phyloP scores from a whole-genome alignment of 2,888 invertebrate species.

The Heliconius ismenius region DNA sequence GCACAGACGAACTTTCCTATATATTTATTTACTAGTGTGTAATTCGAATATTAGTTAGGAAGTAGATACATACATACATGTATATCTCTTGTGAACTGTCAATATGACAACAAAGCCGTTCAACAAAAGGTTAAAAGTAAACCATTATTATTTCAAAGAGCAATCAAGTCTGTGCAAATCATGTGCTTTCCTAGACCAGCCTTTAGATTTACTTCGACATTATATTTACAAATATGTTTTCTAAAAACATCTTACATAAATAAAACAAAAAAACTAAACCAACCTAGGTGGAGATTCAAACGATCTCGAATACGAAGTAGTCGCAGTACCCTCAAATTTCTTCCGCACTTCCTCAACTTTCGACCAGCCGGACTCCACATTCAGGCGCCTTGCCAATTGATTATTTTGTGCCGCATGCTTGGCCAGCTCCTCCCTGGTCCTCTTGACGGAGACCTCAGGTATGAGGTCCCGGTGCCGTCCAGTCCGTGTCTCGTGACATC shows the following conservation, averaged over 20 bases:
- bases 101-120: too few relatives aligned
- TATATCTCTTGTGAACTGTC: too few relatives aligned
- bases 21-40: not conserved
- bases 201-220: not conserved
- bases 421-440: slow-evolving; percentile 71
- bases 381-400: slow-evolving; percentile 71
- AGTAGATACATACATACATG: too few relatives aligned
- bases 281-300: slow-evolving; percentile 78
- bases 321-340: slow-evolving; percentile 72
- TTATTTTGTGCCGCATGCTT: slow-evolving; percentile 73
- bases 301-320: slow-evolving; percentile 67
- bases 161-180: too few relatives aligned
- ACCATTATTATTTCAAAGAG: not conserved
- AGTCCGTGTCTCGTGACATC: slow-evolving; percentile 73
- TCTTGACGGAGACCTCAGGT: slow-evolving; percentile 71
- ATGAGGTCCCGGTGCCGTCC: slow-evolving; percentile 62
- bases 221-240: not conserved
- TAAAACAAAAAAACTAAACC: slow-evolving; percentile 32
- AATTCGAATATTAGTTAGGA: too few relatives aligned
- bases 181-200: not conserved
- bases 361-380: slow-evolving; percentile 77
- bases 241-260: not conserved
- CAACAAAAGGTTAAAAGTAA: too few relatives aligned
- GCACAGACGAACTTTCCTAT: not conserved
- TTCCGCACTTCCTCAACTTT: slow-evolving; percentile 78